A percentile compares a stretch with the other conserved stretches of the same genome.
Evolutionary conservation across 2,888 invertebrate genomes (phyloP).

Genomic region (Parnassius mnemosyne): DNA sequence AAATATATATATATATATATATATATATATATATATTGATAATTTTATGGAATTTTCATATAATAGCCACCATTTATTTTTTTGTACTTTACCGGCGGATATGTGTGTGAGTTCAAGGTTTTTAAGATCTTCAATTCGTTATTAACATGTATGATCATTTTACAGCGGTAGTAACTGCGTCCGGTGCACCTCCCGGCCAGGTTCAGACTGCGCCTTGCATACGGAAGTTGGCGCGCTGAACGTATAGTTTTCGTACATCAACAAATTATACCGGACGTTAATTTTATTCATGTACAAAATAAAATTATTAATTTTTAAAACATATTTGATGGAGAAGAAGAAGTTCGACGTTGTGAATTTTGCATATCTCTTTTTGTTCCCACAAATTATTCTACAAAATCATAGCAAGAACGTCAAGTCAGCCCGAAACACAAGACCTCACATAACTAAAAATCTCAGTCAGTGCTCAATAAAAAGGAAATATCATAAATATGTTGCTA

Average conservation of each 20-base stretch:
- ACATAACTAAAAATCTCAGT: too few relatives aligned
- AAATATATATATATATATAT: too few relatives aligned
- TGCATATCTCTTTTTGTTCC: neutral
- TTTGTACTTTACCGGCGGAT: slow-evolving; percentile 6
- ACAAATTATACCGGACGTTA: neutral
- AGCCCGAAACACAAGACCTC: too few relatives aligned
- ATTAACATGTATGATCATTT: slow-evolving; percentile 19
- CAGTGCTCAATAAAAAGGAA: too few relatives aligned
- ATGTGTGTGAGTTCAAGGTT: neutral
- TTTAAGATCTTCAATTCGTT: slow-evolving; percentile 4
- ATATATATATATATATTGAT: too few relatives aligned
- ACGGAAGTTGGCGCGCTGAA: slow-evolving; percentile 25
- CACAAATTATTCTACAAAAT: too few relatives aligned
- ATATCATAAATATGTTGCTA: too few relatives aligned
- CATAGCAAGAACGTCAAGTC: too few relatives aligned
- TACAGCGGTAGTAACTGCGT: slow-evolving; percentile 17
- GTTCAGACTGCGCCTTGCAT: neutral
- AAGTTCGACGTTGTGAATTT: neutral
- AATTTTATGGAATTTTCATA: neutral
- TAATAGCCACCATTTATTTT: neutral
- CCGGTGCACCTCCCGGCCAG: slow-evolving; percentile 34
- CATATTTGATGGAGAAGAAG: neutral
- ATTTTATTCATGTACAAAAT: neutral
- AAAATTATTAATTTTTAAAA: neutral
- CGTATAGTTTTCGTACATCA: slow-evolving; percentile 34